A percentile compares a stretch with the other conserved stretches of the same genome.
phyloP scores from a whole-genome alignment of 2,888 invertebrate species.

The Syrista parreyssii region DNA sequence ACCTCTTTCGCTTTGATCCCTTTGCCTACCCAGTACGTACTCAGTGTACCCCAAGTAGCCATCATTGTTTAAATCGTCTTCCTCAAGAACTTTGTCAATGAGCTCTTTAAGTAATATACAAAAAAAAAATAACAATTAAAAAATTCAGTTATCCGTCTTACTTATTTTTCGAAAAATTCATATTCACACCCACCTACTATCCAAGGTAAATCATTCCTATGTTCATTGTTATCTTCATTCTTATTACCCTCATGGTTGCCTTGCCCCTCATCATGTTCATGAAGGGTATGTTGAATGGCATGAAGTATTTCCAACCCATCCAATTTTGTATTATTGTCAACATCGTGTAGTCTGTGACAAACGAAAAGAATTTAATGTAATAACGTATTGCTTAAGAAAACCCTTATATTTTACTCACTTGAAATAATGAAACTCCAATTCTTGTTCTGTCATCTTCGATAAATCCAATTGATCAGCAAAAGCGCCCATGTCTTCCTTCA shows the following conservation, averaged over 20 bases:
- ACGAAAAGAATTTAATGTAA: too few species aligned
- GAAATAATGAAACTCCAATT: constrained; percentile 87
- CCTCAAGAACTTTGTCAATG: constrained; percentile 84
- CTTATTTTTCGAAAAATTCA: not conserved
- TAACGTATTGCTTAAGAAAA: not conserved
- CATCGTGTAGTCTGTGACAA: constrained; percentile 77
- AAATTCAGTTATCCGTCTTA: not conserved
- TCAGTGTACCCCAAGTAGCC: constrained; percentile 90
- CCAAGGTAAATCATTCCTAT: constrained; percentile 40
- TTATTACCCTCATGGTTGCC: constrained; percentile 51
- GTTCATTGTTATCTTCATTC: constrained; percentile 62
- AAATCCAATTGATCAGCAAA: constrained; percentile 73
- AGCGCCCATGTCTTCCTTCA: constrained; percentile 80
- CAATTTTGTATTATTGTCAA: constrained; percentile 87
- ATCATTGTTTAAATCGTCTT: constrained; percentile 87
- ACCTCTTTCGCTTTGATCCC: constrained; percentile 41
- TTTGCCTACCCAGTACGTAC: constrained; percentile 70
- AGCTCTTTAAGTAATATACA: constrained; percentile 72
- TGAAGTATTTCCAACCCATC: constrained; percentile 91
- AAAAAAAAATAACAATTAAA: too few species aligned
- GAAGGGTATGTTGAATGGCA: constrained; percentile 82
- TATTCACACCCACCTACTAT: constrained; percentile 46
- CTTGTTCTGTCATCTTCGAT: constrained; percentile 83
- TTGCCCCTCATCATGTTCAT: constrained; percentile 68
- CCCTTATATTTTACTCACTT: constrained; percentile 64